Base-by-base conservation (phyloP, 2,113 vertebrate genomes). In the Chlorodrepanis virens region DNA sequence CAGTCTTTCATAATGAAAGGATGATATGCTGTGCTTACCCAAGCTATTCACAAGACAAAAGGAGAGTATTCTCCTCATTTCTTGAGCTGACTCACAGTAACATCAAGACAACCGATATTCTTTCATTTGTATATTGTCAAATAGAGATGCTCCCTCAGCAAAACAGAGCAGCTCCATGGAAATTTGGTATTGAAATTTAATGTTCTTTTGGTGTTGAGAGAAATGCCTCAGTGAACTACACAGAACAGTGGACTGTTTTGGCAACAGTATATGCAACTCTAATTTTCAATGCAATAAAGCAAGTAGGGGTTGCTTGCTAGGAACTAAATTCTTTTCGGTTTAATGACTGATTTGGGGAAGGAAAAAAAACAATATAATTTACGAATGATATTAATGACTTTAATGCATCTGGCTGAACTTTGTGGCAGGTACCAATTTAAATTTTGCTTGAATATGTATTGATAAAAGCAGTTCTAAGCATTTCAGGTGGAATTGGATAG, bases 351-450 rank as follows among this genome's bases (percentile, higher is more conserved):
- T 95, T 90, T 91, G 67, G 63, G 39, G 20, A 79, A 83, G 22
- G 53, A 92, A 95, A 92, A 92, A 89, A 54, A 17, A 29, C 74
- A 19, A 19, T 4, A 78, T 9, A 9, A 67, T 97, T 97, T 96
- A 88, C 87, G 87, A 97, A 92, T 88, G 97, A 95, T 89, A 79
- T 93, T 97, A 97, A 96, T 93, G 82, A 96, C 75, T 97, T 97
- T 89, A 94, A 94, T 94, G 94, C 64, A 94, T 93, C 87, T 90
- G 60, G 68, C 33, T 88, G 93, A 97, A 97, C 75, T 97, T 96
- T 76, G 74, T 97, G 93, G 84, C 71, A 96, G 92, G 82, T 87
- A 95, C 15, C 82, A 96, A 96, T 96, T 91, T 95, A 94, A 91
- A 94, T 95, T 97, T 94, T 97, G 68, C 76, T 95, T 86, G 83